Evolutionary conservation across 1,140 invertebrate species (phyloP), one percentile per base, ranked within the genome.

Genomic region (Agrypnia vestita): DNA sequence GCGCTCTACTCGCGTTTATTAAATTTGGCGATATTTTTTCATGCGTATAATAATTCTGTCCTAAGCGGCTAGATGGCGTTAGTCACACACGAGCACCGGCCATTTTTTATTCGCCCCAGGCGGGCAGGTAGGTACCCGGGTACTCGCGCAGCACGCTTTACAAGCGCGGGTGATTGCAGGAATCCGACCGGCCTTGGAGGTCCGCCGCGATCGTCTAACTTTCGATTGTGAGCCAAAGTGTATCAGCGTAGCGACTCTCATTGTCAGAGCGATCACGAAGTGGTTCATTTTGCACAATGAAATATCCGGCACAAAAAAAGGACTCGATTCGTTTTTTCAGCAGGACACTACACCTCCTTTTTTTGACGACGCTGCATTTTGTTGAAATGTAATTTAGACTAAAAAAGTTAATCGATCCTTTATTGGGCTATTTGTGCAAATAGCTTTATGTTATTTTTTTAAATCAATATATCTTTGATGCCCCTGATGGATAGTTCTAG

Each of bases 171-270:
- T 35, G 7, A 12, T 21, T 47, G 17, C 47, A 71, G 47, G 67
- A 71, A 71, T 74, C 49, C 7, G 7, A 15, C 51, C 71, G 71
- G 25, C 71, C 71, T 74, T 74, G 71, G 10, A 1, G 53, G 49
- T 15, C 51, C 19, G 21, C 19, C 19, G 35, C 35, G 35, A 25
- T 35, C 61, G 25, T 74, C 25, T 8, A 74, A 74, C 71, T 74
- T 56, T 74, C 71, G 71, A 74, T 74, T 74, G 53, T 74, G n/a
- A 10, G 35, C 49, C 51, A 35, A 74, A 74, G 13, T 53, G 51
- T 74, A 74, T 74, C 71, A 55, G 51, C 13, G 53, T 56, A 21
- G 15, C 49, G 11, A 64, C 13, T 35, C 25, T 35, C 21, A 64
- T 35, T 64, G 35, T 43, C 61, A 25, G 35, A 64, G 25, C 25